phyloP scores from a whole-genome alignment of 2,888 invertebrate genomes.

The Campoletis raptor region DNA sequence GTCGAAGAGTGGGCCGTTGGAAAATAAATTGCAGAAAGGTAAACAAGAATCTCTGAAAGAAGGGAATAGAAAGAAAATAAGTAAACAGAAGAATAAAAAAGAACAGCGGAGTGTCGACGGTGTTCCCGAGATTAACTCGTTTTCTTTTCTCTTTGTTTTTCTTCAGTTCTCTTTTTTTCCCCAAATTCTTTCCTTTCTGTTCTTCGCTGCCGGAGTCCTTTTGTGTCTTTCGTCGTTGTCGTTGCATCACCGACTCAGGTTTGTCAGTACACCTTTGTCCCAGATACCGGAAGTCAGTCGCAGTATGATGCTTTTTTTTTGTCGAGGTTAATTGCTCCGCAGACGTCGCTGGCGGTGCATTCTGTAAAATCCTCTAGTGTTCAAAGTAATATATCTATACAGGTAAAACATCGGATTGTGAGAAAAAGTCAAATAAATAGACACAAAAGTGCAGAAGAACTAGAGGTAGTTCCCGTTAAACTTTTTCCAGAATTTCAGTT shows the following conservation, averaged over 20 bases:
- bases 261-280: conserved; percentile 46
- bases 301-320: conserved; percentile 31
- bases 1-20: neutral
- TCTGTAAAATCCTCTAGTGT: conserved; percentile 21
- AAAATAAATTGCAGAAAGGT: neutral
- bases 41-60: neutral
- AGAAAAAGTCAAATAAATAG: conserved; percentile 26
- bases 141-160: conserved; percentile 46
- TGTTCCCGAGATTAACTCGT: conserved; percentile 50
- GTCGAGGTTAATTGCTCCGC: conserved; percentile 52
- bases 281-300: conserved; percentile 55
- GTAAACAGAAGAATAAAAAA: conserved; percentile 20
- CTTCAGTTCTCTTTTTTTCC: conserved; percentile 32
- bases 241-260: conserved; percentile 16
- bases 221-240: conserved; percentile 34
- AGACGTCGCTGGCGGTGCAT: conserved; percentile 28
- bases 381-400: neutral
- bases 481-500: conserved; percentile 24
- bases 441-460: neutral
- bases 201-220: conserved; percentile 6
- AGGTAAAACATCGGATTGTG: neutral
- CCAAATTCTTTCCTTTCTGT: conserved; percentile 34
- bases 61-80: conserved; percentile 3
- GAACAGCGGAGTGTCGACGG: conserved; percentile 45
- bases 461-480: conserved; percentile 4